Evolutionary conservation across 2,888 invertebrate genomes (phyloP).

Genomic region (Melinaea marsaeus): DNA sequence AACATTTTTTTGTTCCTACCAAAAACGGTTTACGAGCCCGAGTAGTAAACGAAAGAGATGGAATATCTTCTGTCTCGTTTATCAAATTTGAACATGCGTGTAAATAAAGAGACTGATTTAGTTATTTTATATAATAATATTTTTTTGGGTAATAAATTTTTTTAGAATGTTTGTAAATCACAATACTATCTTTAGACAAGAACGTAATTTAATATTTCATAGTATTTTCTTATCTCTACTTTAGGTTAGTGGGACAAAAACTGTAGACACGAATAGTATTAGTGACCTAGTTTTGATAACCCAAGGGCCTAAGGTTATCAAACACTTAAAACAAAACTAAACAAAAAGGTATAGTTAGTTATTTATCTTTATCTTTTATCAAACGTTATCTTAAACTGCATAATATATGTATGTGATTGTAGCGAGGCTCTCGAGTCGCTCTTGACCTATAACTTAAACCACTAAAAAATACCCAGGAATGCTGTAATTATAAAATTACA

Average conservation of each 20-base stretch:
- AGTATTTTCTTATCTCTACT: constrained; percentile 17
- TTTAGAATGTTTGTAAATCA: neutral
- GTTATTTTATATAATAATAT: no score
- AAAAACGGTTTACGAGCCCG: constrained; percentile 73
- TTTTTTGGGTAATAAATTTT: no score
- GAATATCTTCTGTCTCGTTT: constrained; percentile 40
- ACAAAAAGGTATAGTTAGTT: no score
- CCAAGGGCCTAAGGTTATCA: constrained; percentile 42
- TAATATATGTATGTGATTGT: neutral
- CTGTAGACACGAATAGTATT: constrained; percentile 53
- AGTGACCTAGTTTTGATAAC: constrained; percentile 68
- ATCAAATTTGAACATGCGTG: constrained; percentile 45
- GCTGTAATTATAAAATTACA: no score
- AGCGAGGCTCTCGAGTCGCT: constrained; percentile 11
- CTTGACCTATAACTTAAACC: constrained; percentile 33
- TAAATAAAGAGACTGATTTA: constrained; percentile 33
- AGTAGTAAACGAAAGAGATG: constrained; percentile 65
- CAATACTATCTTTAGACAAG: neutral
- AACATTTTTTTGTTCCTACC: constrained; percentile 70
- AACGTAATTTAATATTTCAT: constrained; percentile 1
- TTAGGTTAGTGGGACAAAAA: constrained; percentile 68
- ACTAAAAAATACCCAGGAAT: constrained; percentile 14
- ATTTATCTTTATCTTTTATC: no score
- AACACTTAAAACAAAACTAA: no score
- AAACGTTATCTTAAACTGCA: no score